A percentile compares a stretch with the other conserved stretches of the same genome.
Evolutionary conservation across 1,140 invertebrate species (phyloP).

Genomic region (Pachyrhynchus sulphureomaculatus): DNA sequence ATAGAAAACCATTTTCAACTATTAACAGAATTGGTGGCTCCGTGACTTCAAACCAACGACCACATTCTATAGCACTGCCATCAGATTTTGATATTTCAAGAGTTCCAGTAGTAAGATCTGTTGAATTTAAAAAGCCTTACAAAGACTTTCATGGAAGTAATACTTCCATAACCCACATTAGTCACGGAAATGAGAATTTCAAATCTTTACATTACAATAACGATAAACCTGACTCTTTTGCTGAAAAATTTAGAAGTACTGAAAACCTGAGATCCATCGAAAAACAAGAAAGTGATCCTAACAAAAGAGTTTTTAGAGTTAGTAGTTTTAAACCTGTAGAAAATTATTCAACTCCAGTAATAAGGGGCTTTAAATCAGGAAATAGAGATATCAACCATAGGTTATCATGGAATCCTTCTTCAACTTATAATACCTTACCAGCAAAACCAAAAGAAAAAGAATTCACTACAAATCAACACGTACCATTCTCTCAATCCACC

Average conservation of each 20-base stretch:
- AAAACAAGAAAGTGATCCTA: slow-evolving; percentile 18
- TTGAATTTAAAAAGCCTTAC: slow-evolving; percentile 51
- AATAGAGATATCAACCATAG: slow-evolving; percentile 29
- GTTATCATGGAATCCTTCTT: slow-evolving; percentile 36
- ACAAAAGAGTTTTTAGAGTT: slow-evolving; percentile 38
- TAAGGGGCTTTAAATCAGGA: slow-evolving; percentile 43
- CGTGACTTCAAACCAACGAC: slow-evolving; percentile 27
- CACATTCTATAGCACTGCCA: slow-evolving; percentile 48
- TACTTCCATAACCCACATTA: slow-evolving; percentile 43
- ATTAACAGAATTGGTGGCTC: slow-evolving; percentile 36
- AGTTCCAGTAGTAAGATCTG: slow-evolving; percentile 50
- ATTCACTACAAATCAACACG: slow-evolving; percentile 35
- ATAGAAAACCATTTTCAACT: slow-evolving; percentile 48
- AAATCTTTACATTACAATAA: background rate
- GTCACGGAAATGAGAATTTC: background rate
- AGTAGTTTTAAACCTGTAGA: slow-evolving; percentile 38
- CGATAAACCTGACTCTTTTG: background rate
- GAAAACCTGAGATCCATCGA: slow-evolving; percentile 18
- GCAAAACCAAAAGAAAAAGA: slow-evolving; percentile 28
- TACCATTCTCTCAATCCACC: slow-evolving; percentile 42
- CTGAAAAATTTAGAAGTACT: slow-evolving; percentile 13
- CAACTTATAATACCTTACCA: slow-evolving; percentile 26
- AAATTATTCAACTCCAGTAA: slow-evolving; percentile 34
- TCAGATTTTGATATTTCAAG: slow-evolving; percentile 46
- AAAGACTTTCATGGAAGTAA: slow-evolving; percentile 41